These are phyloP conservation scores for Orientallactaga sibirica DNA, from an alignment of 2,797 vertebrate genomes.

Conservation along the genomic window DNA sequence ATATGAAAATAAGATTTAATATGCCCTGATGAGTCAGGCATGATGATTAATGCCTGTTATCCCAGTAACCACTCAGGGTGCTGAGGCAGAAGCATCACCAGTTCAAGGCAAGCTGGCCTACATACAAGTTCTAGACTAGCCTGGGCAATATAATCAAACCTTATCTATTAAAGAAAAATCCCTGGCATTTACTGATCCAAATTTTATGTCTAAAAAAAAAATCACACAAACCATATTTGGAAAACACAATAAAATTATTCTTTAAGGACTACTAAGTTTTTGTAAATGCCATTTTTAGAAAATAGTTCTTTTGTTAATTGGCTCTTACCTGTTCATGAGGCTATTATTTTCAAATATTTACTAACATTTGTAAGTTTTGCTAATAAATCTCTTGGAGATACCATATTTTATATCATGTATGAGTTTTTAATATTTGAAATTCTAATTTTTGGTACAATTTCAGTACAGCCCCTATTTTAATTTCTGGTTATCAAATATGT, in stretches of 20 bases:
- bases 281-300: background rate
- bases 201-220: background rate
- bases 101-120: background rate
- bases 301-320: background rate
- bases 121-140: background rate
- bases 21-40: background rate
- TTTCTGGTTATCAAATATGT: background rate
- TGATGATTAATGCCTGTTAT: background rate
- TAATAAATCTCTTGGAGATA: background rate
- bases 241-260: background rate
- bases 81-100: background rate
- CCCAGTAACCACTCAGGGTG: background rate
- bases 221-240: background rate
- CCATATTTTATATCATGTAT: background rate
- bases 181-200: background rate
- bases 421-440: background rate
- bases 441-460: background rate
- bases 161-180: background rate
- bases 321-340: background rate
- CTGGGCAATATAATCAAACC: background rate
- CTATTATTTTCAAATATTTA: constrained; percentile 14
- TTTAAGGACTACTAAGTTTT: background rate
- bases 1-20: background rate
- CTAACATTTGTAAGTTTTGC: constrained; percentile 17
- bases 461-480: background rate